Percentiles rank a stretch among this genome's conserved stretches.
phyloP scores from a whole-genome alignment of 2,113 vertebrate genomes.

The Hippopotamus amphibius region DNA sequence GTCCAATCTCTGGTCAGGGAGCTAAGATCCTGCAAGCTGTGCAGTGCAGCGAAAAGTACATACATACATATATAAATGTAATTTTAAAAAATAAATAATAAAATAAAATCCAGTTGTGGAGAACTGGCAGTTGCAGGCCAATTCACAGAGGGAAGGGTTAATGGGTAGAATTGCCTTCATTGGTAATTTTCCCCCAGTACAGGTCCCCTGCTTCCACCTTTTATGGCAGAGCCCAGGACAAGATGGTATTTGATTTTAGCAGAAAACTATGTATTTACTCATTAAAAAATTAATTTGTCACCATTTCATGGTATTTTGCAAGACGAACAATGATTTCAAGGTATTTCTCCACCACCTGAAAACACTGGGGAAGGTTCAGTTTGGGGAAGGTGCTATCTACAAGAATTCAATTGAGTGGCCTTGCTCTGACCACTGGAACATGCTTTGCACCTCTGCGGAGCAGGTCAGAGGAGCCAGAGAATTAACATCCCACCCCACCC shows the following conservation, averaged over 20 bases:
- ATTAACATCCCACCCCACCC: background rate
- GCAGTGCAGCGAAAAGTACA: no score
- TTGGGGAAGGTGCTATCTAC: background rate
- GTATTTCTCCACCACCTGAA: background rate
- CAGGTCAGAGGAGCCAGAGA: background rate
- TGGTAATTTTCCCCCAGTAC: background rate
- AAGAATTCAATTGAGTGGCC: background rate
- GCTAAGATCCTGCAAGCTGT: no score
- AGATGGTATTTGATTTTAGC: background rate
- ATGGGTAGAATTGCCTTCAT: background rate
- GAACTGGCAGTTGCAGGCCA: background rate
- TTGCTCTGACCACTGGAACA: background rate
- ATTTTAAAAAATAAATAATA: no score
- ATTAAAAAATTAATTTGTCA: background rate
- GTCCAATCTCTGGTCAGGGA: no score
- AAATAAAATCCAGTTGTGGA: background rate
- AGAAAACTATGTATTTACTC: background rate
- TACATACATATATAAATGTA: no score
- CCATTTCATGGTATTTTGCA: background rate
- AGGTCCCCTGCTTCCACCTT: background rate
- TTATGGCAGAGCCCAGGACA: background rate
- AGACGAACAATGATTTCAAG: background rate
- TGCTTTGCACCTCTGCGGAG: background rate
- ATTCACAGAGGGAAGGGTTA: background rate
- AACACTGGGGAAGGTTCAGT: background rate